Evolutionary conservation across 2,797 vertebrate genomes (phyloP).

Genomic region (Anguilla obscura): DNA sequence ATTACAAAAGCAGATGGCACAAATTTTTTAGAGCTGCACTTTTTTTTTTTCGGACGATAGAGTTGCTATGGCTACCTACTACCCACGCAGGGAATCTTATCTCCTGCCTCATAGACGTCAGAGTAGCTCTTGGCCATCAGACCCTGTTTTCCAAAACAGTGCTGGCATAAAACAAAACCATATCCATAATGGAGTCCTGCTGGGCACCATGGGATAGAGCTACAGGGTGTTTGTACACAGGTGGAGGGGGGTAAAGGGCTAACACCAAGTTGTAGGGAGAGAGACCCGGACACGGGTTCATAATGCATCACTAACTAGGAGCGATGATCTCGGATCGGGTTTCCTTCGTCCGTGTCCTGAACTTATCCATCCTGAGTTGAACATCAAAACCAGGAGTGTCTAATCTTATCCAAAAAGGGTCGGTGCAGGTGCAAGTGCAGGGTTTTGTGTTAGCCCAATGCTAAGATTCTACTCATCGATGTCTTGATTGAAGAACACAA

Average conservation of each 20-base stretch:
- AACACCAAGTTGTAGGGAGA: neutral
- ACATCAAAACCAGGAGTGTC: too few relatives aligned
- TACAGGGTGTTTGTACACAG: neutral
- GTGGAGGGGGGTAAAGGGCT: neutral
- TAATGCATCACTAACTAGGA: too few relatives aligned
- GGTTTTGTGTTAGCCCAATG: too few relatives aligned
- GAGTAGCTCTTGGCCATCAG: neutral
- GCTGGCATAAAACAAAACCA: neutral
- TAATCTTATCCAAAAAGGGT: too few relatives aligned
- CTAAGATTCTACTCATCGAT: too few relatives aligned
- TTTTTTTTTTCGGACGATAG: slow-evolving; percentile 7
- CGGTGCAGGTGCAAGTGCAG: too few relatives aligned
- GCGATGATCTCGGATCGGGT: too few relatives aligned
- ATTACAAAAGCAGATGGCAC: slow-evolving; percentile 26
- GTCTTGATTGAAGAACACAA: too few relatives aligned
- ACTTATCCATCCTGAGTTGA: too few relatives aligned
- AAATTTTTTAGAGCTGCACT: slow-evolving; percentile 19
- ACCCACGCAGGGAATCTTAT: slow-evolving; percentile 2
- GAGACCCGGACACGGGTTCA: neutral
- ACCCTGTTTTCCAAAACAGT: neutral
- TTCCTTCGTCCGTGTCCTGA: too few relatives aligned
- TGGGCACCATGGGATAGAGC: neutral
- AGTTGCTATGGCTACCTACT: slow-evolving; percentile 32
- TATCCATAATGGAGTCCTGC: neutral
- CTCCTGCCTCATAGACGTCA: neutral